Evolutionary conservation across 2,888 invertebrate genomes (phyloP).

Genomic region (Netelia melanura): DNA sequence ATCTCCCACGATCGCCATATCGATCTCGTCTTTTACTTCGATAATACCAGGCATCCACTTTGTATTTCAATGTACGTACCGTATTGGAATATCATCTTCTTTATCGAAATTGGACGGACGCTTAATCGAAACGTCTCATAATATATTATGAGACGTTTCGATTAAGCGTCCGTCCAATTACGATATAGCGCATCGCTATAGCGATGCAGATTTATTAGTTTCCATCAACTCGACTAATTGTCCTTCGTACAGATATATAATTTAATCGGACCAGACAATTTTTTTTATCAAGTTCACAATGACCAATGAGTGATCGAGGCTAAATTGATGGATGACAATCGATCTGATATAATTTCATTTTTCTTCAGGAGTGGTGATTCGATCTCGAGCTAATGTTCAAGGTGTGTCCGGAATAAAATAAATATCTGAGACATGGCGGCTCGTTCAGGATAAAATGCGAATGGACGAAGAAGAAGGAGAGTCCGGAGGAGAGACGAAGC

Average conservation of each 20-base stretch:
- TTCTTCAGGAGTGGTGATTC: not conserved
- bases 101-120: constrained; percentile 13
- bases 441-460: constrained; percentile 1
- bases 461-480: not conserved
- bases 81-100: constrained; percentile 34
- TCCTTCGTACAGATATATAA: no score
- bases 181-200: constrained; percentile 28
- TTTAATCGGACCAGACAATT: no score
- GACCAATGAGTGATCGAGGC: no score
- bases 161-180: constrained; percentile 12
- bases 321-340: no score
- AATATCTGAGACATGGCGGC: constrained; percentile 74
- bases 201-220: constrained; percentile 9
- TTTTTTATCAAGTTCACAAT: no score
- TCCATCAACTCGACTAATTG: no score
- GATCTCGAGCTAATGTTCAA: constrained; percentile 23
- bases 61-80: constrained; percentile 6
- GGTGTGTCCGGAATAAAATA: constrained; percentile 77
- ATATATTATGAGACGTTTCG: constrained; percentile 24
- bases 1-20: constrained; percentile 53
- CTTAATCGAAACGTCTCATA: constrained; percentile 16
- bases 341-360: not conserved
- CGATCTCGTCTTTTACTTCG: constrained; percentile 53
- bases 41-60: constrained; percentile 39
- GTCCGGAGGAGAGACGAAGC: not conserved